Base-by-base conservation (phyloP, 2,888 invertebrate species). In the Cryptus armator region DNA sequence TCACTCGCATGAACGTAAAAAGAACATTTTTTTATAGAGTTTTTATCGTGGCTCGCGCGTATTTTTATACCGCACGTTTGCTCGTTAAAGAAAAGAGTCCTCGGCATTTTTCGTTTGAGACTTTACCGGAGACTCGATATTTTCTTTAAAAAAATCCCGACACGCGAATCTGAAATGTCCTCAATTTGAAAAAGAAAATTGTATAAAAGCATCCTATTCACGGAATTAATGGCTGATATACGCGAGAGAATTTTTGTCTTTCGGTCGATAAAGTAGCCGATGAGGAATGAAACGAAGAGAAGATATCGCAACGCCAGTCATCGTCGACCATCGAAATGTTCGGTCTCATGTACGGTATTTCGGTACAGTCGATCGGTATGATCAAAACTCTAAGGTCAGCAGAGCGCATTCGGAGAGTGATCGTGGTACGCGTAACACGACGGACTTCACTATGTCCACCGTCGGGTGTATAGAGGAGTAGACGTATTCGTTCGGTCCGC, bases 301-400 rank as follows among this genome's bases (percentile, higher is more conserved):
- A 71, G 12, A 67, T 53, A 19, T 1, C 43, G 37, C 7, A 24
- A 19, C 1, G 53, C 51, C 2, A 19, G 59, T 68, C 64, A 44
- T 62, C 71, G 71, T 77, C 46, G 66, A 77, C 66, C 81, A 51
- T 51, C 74, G 62, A 75, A 81, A 62, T 76, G 70, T 76, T 44
- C 44, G 53, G 48, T 70, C 16, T 59, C 53, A 53, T 7, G 29
- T 37, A 32, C 64, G 79, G 74, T 79, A 79, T 74, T 79, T 80
- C 75, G 53, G 64, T n/a, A 24, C 24, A 53, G 64, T 43, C 64
- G 53, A 32, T 68, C 29, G 24, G 24, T 24, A 62, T 71, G 71
- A 46, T 70, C 70, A 75, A 43, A 79, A 83, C 80, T 37, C 71
- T 80, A 71, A 79, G 79, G 71, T 44, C 53, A 43, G 19, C 51